Evolutionary conservation across 2,888 invertebrate genomes (phyloP).

Genomic region (Calliopum simillimum): DNA sequence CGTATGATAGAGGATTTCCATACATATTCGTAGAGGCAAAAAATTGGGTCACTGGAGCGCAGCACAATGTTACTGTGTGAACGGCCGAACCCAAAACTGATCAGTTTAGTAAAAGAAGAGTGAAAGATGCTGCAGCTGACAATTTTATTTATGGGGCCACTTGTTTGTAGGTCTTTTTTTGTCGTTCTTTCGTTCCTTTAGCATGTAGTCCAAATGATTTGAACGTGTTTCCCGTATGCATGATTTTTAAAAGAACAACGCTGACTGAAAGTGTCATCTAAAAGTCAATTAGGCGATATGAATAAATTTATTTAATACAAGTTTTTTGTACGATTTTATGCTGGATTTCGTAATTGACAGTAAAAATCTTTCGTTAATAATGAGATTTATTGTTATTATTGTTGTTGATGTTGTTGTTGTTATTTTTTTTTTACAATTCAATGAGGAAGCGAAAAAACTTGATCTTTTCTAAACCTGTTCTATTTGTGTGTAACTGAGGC

Average conservation of each 20-base stretch:
- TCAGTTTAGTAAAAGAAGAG: neutral
- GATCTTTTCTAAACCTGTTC: too few species aligned
- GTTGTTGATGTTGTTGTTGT: too few species aligned
- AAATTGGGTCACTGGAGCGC: slow-evolving; percentile 29
- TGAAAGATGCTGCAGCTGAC: neutral
- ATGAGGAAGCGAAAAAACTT: neutral
- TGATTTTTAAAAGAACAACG: neutral
- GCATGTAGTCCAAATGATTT: too few species aligned
- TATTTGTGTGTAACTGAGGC: too few species aligned
- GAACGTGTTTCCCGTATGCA: too few species aligned
- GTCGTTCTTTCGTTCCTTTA: too few species aligned
- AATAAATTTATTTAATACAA: neutral
- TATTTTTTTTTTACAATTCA: neutral
- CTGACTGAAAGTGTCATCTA: slow-evolving; percentile 16
- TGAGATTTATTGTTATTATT: too few species aligned
- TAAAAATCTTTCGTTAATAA: too few species aligned
- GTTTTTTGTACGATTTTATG: too few species aligned
- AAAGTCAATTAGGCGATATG: slow-evolving; percentile 26
- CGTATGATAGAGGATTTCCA: neutral
- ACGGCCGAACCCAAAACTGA: slow-evolving; percentile 1
- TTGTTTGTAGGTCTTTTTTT: slow-evolving; percentile 16
- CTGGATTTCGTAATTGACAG: too few species aligned
- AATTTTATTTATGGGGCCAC: slow-evolving; percentile 30
- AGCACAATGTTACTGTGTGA: neutral
- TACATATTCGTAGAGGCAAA: neutral